Conservation (phyloP, 2,888 invertebrate species). For the Rhagonycha lutea region DNA sequence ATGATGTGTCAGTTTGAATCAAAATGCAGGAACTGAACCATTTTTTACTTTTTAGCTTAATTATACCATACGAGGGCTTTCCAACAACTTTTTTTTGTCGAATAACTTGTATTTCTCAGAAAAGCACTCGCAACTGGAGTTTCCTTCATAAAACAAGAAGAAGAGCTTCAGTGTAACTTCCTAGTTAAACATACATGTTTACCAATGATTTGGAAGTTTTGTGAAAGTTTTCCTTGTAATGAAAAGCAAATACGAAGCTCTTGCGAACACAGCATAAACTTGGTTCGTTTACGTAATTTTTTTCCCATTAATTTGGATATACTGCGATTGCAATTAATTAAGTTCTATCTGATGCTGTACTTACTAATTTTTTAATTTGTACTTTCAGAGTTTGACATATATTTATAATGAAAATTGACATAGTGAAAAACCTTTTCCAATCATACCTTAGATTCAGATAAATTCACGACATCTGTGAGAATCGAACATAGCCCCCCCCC, state of each 20-base stretch:
- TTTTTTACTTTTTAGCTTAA: not conserved
- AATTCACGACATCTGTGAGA: too few relatives aligned
- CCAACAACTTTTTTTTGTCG: not conserved
- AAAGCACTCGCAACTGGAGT: not conserved
- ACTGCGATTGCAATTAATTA: not conserved
- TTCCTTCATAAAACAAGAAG: not conserved
- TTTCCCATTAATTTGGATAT: not conserved
- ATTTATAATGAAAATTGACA: too few relatives aligned
- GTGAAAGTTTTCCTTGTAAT: not conserved
- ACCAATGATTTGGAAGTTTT: not conserved
- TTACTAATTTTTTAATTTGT: too few relatives aligned
- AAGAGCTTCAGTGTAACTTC: not conserved
- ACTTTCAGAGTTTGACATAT: too few relatives aligned
- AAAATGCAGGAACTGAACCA: not conserved
- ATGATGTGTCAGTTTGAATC: constrained; percentile 2
- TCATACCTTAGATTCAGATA: too few relatives aligned
- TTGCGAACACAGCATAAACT: not conserved
- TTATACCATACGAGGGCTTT: not conserved
- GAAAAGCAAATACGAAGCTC: not conserved
- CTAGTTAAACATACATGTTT: not conserved
- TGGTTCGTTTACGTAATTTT: not conserved
- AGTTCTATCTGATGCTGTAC: too few relatives aligned
- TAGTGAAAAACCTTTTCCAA: too few relatives aligned
- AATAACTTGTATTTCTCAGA: not conserved
- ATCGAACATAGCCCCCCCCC: too few relatives aligned